Conservation (phyloP, 2,888 invertebrate genomes). For the Caenorhabditis afra region DNA sequence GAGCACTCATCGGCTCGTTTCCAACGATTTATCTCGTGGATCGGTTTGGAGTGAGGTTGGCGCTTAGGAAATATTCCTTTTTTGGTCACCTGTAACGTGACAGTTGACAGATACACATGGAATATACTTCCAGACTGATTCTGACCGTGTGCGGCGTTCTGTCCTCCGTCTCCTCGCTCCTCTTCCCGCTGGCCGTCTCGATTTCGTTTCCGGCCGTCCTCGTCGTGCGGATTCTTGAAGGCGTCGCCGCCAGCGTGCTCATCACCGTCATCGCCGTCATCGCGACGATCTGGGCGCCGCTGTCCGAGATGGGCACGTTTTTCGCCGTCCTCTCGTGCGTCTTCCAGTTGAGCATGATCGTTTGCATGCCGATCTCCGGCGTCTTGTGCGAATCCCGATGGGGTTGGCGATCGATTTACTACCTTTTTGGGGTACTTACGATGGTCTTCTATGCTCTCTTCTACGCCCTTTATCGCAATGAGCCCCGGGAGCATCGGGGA, state of each 20-base stretch:
- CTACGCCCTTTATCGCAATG: constrained; percentile 20
- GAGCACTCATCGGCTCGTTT: constrained; percentile 27
- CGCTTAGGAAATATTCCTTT: too few species aligned
- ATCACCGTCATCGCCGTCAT: constrained; percentile 25
- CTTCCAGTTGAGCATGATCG: constrained; percentile 39
- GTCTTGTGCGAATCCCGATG: constrained; percentile 35
- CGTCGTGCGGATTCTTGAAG: constrained; percentile 25
- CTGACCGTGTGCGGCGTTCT: constrained; percentile 26
- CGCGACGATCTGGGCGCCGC: constrained; percentile 34
- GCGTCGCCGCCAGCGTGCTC: constrained; percentile 12
- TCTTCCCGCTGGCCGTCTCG: constrained; percentile 31
- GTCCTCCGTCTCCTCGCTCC: constrained; percentile 8
- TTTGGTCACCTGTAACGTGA: too few species aligned
- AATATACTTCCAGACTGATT: background rate
- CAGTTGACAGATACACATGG: too few species aligned
- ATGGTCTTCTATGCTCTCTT: constrained; percentile 8
- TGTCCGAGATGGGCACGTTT: constrained; percentile 24
- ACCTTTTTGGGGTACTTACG: constrained; percentile 26
- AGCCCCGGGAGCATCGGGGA: constrained; percentile 10
- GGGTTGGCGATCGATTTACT: constrained; percentile 53
- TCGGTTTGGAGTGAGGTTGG: constrained; percentile 14
- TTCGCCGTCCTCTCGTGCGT: constrained; percentile 41
- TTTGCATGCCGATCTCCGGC: constrained; percentile 54
- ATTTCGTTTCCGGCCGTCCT: background rate
- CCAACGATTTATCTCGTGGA: constrained; percentile 23